These are phyloP conservation scores for Oreonectes daqikongensis DNA, from an alignment of 2,797 vertebrate species.

Conservation along the genomic window DNA sequence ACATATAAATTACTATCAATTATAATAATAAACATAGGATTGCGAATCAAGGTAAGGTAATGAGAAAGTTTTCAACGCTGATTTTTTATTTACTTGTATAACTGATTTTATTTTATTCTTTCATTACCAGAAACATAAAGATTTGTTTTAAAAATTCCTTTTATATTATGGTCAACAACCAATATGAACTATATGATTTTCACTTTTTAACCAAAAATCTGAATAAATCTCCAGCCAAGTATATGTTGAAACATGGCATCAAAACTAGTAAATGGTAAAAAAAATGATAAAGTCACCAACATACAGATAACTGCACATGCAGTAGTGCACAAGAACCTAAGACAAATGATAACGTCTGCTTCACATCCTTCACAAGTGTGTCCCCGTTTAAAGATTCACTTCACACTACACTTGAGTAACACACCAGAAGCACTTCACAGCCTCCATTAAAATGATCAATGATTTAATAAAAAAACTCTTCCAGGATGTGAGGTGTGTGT, in stretches of 20 bases:
- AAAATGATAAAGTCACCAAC: too few species aligned
- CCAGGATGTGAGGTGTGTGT: slow-evolving; percentile 15
- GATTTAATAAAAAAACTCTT: slow-evolving; percentile 35
- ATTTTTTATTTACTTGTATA: too few species aligned
- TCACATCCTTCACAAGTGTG: background rate
- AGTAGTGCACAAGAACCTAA: background rate
- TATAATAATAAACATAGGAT: too few species aligned
- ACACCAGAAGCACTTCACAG: slow-evolving; percentile 9
- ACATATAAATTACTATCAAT: too few species aligned
- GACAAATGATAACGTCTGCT: background rate
- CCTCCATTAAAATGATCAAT: slow-evolving; percentile 45
- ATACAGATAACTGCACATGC: background rate
- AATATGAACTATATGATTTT: background rate
- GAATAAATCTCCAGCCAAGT: too few species aligned
- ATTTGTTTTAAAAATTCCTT: background rate
- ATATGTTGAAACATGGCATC: too few species aligned
- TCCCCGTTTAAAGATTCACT: background rate
- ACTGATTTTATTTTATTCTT: too few species aligned
- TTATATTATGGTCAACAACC: background rate
- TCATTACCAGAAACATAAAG: too few species aligned
- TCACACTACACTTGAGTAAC: slow-evolving; percentile 5
- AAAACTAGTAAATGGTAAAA: too few species aligned
- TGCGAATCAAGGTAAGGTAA: too few species aligned
- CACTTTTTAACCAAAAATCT: too few species aligned
- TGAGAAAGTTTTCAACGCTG: too few species aligned